phyloP scores from a whole-genome alignment of 2,888 invertebrate species.

The Morpho achilles region DNA sequence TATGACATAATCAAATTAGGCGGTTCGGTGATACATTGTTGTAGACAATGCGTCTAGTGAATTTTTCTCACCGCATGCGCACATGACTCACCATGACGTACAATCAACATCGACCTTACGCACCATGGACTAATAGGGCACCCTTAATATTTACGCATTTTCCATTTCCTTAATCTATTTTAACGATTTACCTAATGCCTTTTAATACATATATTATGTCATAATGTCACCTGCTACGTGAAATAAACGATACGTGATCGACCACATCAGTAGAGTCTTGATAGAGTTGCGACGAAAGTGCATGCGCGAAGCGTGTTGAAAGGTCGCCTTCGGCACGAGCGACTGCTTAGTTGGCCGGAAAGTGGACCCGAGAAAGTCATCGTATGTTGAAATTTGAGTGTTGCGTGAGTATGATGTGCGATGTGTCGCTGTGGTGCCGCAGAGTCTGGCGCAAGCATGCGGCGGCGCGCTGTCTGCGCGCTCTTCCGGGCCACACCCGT shows the following conservation, averaged over 20 bases:
- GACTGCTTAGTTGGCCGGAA: conserved; percentile 56
- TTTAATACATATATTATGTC: background rate
- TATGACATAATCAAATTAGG: conserved; percentile 70
- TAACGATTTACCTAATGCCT: background rate
- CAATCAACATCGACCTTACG: conserved; percentile 46
- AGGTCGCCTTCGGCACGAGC: conserved; percentile 35
- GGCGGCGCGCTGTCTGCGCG: conserved; percentile 77
- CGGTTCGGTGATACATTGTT: conserved; percentile 65
- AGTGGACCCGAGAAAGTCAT: conserved; percentile 70
- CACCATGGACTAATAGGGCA: conserved; percentile 38
- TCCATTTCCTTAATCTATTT: background rate
- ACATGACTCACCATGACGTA: conserved; percentile 64
- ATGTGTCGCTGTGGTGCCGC: conserved; percentile 73
- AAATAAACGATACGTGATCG: background rate
- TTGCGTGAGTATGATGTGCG: conserved; percentile 64
- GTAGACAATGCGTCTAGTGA: conserved; percentile 70
- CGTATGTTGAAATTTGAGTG: conserved; percentile 71
- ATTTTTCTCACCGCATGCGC: conserved; percentile 59
- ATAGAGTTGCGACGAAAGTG: conserved; percentile 21
- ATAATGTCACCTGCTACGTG: background rate
- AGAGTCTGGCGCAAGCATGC: conserved; percentile 65
- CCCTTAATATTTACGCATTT: conserved; percentile 31
- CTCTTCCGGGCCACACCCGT: conserved; percentile 75
- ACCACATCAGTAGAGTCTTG: conserved; percentile 11
- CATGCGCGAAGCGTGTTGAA: conserved; percentile 29